Percentiles rank a stretch among this genome's conserved stretches.
phyloP scores from a whole-genome alignment of 2,113 vertebrate species.

The Passer montanus region DNA sequence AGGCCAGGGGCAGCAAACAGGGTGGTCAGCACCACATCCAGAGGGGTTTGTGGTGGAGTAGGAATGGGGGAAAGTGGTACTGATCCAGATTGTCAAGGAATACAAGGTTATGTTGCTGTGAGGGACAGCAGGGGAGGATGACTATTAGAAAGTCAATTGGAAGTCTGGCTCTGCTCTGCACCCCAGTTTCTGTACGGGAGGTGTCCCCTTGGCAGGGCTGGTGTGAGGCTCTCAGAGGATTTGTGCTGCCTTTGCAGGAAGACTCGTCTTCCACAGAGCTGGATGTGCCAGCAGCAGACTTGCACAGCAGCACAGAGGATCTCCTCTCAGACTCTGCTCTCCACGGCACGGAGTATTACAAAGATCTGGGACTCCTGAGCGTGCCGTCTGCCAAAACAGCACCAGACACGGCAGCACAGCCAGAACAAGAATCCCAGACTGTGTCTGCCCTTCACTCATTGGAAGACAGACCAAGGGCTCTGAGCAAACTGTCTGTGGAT shows the following conservation, averaged over 20 bases:
- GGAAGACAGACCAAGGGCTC: background rate
- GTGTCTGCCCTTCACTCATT: background rate
- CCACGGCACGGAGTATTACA: conserved; percentile 82
- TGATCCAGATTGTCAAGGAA: background rate
- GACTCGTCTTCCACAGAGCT: conserved; percentile 66
- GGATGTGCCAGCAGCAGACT: conserved; percentile 68
- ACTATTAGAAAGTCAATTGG: background rate
- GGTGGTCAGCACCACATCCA: background rate
- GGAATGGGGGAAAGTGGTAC: background rate
- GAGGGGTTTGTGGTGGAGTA: background rate
- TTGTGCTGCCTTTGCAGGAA: conserved; percentile 71
- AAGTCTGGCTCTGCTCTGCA: background rate
- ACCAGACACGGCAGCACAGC: accelerated
- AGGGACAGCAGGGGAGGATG: background rate
- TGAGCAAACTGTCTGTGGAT: background rate
- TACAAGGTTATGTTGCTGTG: background rate
- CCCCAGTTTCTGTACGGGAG: background rate
- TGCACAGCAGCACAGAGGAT: conserved; percentile 80
- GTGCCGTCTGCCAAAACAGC: background rate
- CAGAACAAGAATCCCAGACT: background rate
- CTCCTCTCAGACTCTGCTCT: conserved; percentile 77
- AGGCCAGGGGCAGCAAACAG: background rate
- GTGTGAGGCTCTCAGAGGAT: background rate
- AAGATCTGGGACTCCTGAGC: conserved; percentile 75
- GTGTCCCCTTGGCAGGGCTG: accelerated